Evolutionary conservation across 2,888 invertebrate species (phyloP), one percentile per base, ranked within the genome.

Genomic region (Trichopria drosophilae): DNA sequence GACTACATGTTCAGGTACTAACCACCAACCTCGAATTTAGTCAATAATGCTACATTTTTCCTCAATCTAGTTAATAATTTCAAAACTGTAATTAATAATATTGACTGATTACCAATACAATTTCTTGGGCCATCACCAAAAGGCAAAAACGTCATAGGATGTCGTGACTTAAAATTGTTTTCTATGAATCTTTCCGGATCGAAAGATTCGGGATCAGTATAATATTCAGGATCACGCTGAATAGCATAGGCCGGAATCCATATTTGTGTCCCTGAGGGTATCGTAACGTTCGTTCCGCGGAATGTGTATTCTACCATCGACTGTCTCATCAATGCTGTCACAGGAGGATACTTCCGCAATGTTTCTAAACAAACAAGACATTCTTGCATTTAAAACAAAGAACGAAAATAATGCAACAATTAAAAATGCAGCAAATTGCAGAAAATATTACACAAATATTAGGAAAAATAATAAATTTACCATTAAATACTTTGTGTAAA

Each of bases 311-410:
- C 45, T 18, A 60, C 44, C 1, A 57, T 58, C 12, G 76, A 71
- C 40, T 63, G 59, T 51, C 77, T 66, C 47, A 66, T 67, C 6
- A 76, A 53, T 6, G 64, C 31, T 3, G 67, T 55, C 1, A 70
- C 63, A 3, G 77, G 73, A 36, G 80, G 78, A 62, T 77, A 77
- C 39, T 75, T 71, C 18, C 79, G 65, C n/a, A 80, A 58, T 0
- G 78, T 75, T 62, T 80, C 79, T 77, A 59, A 19, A 62, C 7
- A 19, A 29, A 28, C n/a, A 3, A n/a, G 22, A 23, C 7, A 16
- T 9, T 39, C 2, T 36, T 12, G 6, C 4, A 15, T 36, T 35
- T 35, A 16, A 29, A 10, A 22, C 6, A 24, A 20, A 32, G 6
- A n/a, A 12, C n/a, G n/a, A n/a, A 16, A 12, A 32, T 29, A 13